Evolutionary conservation across 2,797 vertebrate genomes (phyloP), one percentile per base, ranked within the genome.

Genomic region (Fratercula arctica): DNA sequence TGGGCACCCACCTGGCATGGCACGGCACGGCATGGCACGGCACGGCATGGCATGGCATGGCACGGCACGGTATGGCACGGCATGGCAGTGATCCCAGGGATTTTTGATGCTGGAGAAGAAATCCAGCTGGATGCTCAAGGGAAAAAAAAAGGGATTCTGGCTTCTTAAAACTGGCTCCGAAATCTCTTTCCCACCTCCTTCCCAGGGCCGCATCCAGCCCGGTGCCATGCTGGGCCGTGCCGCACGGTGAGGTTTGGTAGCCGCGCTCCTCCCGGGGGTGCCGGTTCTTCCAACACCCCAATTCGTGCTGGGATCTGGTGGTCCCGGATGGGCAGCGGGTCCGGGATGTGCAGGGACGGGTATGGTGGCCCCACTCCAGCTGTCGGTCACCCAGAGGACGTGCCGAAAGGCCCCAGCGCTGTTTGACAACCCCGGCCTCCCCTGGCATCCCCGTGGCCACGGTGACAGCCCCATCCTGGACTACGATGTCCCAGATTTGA

Each of bases 241-340:
- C 19, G 0, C 1, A 3, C 1, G 1, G 17, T 11, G 25, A 53
- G 56, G 33, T 75, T 87, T n/a, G 60, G 77, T 54, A 37, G 29
- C 79, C 11, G 7, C 9, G 3, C 16, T 66, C 41, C 39, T 41
- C 12, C 48, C 24, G 1, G 4, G 26, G 17, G 39, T 26, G 16
- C n/a, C 2, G 23, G 25, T 28, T 61, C 43, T 57, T 46, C 46
- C 26, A 5, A 6, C 5, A 4, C 26, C 64, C 43, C 54, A 23
- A 1, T 56, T 46, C 0, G 0, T 2, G 4, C 33, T 1, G 3
- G 41, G 26, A 17, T 31, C 0, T 0, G 63, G 33, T 4, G 48
- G 10, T 74, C 33, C 50, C 2, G 3, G 48, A 6, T 24, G 33
- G 43, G 35, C 26, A 6, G 16, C 1, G 16, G 39, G n/a, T 39